Evolutionary conservation across 2,113 vertebrate species (phyloP), one percentile per base, ranked within the genome.

Genomic region (Podocnemis expansa): DNA sequence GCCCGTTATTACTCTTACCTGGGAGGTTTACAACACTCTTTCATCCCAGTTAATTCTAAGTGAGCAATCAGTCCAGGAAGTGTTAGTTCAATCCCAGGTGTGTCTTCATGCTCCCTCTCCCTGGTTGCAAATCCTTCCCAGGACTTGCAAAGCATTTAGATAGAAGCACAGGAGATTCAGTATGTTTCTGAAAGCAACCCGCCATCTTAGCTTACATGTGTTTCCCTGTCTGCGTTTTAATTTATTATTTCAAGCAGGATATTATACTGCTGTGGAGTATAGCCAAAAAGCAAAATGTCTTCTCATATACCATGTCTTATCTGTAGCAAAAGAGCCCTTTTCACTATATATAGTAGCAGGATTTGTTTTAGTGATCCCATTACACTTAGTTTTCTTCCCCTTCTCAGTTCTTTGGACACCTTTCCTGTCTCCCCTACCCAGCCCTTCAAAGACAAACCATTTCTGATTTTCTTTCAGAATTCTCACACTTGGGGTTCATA

Each of bases 301-400:
- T 88, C 80, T 89, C 73, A 3, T n/a, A 4, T 63, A 10, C 27
- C 4, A 1, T 2, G 22, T 38, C 78, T n/a, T 76, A 58, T 43
- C 78, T 85, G 3, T 0, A 2, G 9, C 24, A 56, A 24, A 90
- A 78, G 80, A 45, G 49, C 76, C 43, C 54, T 75, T 51, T 73
- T 49, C 0, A 1, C 38, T 31, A 13, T 52, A 5, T 0, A 0
- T 52, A 21, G 81, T 34, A 55, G 31, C 2, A 4, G 24, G 38
- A 34, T 41, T 51, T 76, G 80, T 63, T 60, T 54, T 0, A 2
- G 78, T 60, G 22, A 21, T 52, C 31, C 0, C 0, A 45, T 76
- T 27, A 29, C 73, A 45, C 24, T 75, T 75, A 41, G 63, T 85
- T 55, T 51, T 91, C 22, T 75, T 25, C 29, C 34, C 31, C 0